Base-by-base conservation (phyloP, 2,113 vertebrate genomes). In the Amblyopsis rosae region DNA sequence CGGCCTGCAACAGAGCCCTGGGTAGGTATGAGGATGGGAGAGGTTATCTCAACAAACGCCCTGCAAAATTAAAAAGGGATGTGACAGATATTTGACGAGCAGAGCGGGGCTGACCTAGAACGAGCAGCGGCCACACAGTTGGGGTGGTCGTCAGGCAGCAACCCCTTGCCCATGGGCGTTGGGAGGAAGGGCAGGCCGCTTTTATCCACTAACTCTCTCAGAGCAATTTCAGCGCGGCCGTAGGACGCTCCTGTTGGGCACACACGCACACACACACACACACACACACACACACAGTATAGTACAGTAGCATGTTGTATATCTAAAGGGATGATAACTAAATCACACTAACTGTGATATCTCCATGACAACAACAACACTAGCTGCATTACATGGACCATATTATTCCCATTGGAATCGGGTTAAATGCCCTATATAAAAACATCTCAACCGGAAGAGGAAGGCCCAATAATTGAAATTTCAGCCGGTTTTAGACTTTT, bases 151-250 rank as follows among this genome's bases (percentile, higher is more conserved):
- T 99, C 98, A 32, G 96, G 94, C 65, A 98, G 88, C 59, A 97
- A 94, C 26, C 98, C 98, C 82, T 99, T 99, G 10, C 95, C 98
- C 98, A 99, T 99, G 1, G 98, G 98, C 0, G 98, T 98, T 75
- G 97, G 94, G 76, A 99, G 88, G 88, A 98, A 99, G 1, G 97
- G 98, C 69, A 99, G 48, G 2, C 93, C 89, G 68, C 86, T 95
- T 1, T 75, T 79, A 49, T 97, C 93, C 77, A 99, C 94, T 88
- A 99, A 67, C 66, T 91, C 91, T 65, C 83, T 84, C 72, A 99
- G 80, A 72, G 68, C 93, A 9, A 72, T 68, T 87, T 99, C 98
- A 53, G 97, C 96, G 59, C 3, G 89, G 41, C 95, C 91, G 72
- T 96, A 97, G 46, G 96, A 96, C 65, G 97, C 97, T 86, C 98